These are phyloP conservation scores for Tholera decimalis DNA, from an alignment of 2,888 invertebrate species.

Conservation along the genomic window DNA sequence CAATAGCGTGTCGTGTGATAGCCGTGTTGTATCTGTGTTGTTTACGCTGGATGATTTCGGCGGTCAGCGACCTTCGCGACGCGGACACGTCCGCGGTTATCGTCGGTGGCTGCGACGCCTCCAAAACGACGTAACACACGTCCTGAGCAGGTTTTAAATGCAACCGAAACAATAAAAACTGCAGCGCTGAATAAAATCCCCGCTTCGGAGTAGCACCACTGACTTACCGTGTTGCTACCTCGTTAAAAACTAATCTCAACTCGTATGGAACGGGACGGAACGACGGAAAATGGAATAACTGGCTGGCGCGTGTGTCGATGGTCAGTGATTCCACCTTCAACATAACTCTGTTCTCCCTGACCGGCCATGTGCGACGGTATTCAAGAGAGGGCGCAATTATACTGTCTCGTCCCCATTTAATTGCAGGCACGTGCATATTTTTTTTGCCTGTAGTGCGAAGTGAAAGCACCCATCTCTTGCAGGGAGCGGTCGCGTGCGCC, in stretches of 20 bases:
- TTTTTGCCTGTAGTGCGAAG: slow-evolving; percentile 78
- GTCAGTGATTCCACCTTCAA: slow-evolving; percentile 79
- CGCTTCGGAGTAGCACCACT: slow-evolving; percentile 64
- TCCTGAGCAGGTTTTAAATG: slow-evolving; percentile 76
- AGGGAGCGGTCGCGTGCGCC: slow-evolving; percentile 80
- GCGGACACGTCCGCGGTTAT: slow-evolving; percentile 76
- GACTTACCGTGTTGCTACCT: slow-evolving; percentile 75
- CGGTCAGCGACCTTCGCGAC: slow-evolving; percentile 88
- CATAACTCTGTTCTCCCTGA: slow-evolving; percentile 79
- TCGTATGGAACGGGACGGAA: slow-evolving; percentile 80
- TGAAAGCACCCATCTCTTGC: slow-evolving; percentile 80
- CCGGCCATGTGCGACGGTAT: slow-evolving; percentile 79
- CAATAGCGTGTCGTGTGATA: slow-evolving; percentile 13
- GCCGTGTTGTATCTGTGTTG: slow-evolving; percentile 65
- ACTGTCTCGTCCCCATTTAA: slow-evolving; percentile 82
- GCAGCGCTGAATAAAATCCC: slow-evolving; percentile 68
- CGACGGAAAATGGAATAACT: slow-evolving; percentile 70
- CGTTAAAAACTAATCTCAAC: slow-evolving; percentile 75
- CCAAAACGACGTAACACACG: slow-evolving; percentile 74
- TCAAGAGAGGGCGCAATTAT: slow-evolving; percentile 75
- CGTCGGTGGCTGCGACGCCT: slow-evolving; percentile 49
- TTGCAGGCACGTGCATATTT: slow-evolving; percentile 88
- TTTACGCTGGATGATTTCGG: slow-evolving; percentile 85
- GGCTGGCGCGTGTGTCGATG: slow-evolving; percentile 82
- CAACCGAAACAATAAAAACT: slow-evolving; percentile 74